A percentile compares a stretch with the other conserved stretches of the same genome.
These are phyloP conservation scores for Plectrocnemia conspersa DNA, from an alignment of 1,140 invertebrate genomes.

Conservation along the genomic window DNA sequence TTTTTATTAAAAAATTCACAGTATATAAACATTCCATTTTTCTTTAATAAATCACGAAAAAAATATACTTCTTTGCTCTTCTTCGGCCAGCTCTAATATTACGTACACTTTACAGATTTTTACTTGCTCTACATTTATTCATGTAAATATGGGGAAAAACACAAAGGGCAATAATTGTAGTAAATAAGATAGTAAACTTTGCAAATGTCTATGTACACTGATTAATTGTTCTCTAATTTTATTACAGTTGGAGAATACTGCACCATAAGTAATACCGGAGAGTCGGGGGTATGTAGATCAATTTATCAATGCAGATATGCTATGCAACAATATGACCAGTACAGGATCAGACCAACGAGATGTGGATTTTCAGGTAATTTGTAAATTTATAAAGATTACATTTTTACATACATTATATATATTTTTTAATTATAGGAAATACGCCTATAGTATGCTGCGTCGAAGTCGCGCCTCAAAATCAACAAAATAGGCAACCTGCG, in stretches of 20 bases:
- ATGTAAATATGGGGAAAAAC: too few relatives aligned
- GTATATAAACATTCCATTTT: too few relatives aligned
- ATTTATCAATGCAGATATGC: not conserved
- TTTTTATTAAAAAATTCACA: too few relatives aligned
- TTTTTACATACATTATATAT: not conserved
- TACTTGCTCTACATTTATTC: too few relatives aligned
- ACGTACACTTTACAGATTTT: too few relatives aligned
- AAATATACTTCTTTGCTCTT: too few relatives aligned
- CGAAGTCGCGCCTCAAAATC: too few relatives aligned
- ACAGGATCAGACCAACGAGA: slow-evolving; percentile 3
- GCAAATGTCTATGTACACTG: not conserved
- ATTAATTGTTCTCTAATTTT: not conserved
- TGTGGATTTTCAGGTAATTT: slow-evolving; percentile 1
- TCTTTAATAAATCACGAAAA: too few relatives aligned
- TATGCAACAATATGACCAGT: not conserved
- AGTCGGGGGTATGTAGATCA: not conserved
- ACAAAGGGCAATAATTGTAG: too few relatives aligned
- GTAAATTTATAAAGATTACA: not conserved
- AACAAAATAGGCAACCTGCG: not conserved
- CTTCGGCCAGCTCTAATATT: too few relatives aligned
- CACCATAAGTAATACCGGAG: not conserved
- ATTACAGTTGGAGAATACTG: slow-evolving; percentile 7
- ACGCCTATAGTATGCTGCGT: slow-evolving; percentile 6
- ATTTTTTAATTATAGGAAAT: not conserved
- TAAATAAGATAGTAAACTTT: not conserved